These are phyloP conservation scores for Remorina albescens DNA, from an alignment of 2,797 vertebrate genomes.

Conservation along the genomic window DNA sequence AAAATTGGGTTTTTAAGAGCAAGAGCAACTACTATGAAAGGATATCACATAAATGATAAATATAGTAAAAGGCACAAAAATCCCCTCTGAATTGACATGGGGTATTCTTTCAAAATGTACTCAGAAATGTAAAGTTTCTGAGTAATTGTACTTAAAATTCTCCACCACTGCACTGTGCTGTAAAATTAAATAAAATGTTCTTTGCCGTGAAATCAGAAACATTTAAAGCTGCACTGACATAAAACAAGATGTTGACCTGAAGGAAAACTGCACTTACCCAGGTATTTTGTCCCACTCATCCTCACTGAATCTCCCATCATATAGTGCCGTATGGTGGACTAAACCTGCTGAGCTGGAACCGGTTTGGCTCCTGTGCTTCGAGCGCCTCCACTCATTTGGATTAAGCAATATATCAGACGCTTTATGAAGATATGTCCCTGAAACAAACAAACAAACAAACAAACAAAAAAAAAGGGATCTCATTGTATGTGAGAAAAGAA, in stretches of 20 bases:
- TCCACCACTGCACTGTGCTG: conserved; percentile 40
- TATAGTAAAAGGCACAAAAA: background rate
- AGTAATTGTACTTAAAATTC: background rate
- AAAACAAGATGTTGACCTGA: conserved; percentile 18
- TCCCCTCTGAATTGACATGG: no score
- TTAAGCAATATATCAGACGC: conserved; percentile 83
- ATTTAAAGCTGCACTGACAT: conserved; percentile 48
- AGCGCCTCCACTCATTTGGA: conserved; percentile 89
- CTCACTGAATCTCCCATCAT: conserved; percentile 89
- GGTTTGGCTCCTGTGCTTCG: conserved; percentile 87
- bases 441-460: conserved; percentile 4
- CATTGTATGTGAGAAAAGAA: background rate
- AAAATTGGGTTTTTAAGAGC: no score
- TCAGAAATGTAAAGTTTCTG: background rate
- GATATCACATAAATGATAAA: background rate
- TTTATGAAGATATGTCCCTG: conserved; percentile 90
- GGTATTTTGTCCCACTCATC: conserved; percentile 93
- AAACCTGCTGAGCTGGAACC: conserved; percentile 83
- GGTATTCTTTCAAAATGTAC: no score
- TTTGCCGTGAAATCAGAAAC: conserved; percentile 27
- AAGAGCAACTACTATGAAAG: no score
- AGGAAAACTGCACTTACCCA: conserved; percentile 82
- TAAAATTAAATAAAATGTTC: background rate
- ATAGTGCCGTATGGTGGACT: conserved; percentile 84
- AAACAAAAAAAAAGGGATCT: background rate